A percentile compares a stretch with the other conserved stretches of the same genome.
These are phyloP conservation scores for Hypena proboscidalis DNA, from an alignment of 2,888 invertebrate species.

Conservation along the genomic window DNA sequence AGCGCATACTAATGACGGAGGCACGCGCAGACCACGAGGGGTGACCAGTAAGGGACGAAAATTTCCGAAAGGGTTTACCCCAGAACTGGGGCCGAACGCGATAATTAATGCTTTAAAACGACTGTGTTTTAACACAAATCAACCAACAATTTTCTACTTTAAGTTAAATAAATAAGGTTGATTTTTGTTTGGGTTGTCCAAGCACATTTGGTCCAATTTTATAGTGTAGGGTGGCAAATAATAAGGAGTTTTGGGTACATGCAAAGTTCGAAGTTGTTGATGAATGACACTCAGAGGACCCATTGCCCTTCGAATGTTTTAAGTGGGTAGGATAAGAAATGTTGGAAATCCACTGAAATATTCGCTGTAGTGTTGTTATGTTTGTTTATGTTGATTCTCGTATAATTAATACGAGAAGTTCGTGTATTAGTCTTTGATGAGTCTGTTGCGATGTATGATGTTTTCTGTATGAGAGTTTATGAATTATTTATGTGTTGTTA, in stretches of 20 bases:
- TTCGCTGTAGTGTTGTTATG: constrained; percentile 51
- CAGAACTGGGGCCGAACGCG: constrained; percentile 74
- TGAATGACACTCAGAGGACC: constrained; percentile 84
- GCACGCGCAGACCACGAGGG: constrained; percentile 69
- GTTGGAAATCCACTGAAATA: constrained; percentile 82
- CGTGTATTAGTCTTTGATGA: constrained; percentile 42
- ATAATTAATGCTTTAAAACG: constrained; percentile 82
- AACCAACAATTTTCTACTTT: constrained; percentile 45
- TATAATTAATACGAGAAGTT: constrained; percentile 70
- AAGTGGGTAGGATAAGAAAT: constrained; percentile 84
- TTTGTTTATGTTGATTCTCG: constrained; percentile 52
- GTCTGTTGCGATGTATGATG: constrained; percentile 38
- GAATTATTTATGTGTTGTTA: constrained; percentile 10
- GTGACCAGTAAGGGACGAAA: constrained; percentile 82
- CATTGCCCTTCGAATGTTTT: constrained; percentile 84
- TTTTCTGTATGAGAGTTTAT: constrained; percentile 3
- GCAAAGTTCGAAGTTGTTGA: constrained; percentile 82
- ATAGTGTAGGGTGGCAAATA: constrained; percentile 81
- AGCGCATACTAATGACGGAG: constrained; percentile 76
- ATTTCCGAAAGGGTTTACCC: constrained; percentile 82
- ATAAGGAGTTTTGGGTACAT: constrained; percentile 78
- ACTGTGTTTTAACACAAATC: constrained; percentile 58
- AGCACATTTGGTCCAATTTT: constrained; percentile 79
- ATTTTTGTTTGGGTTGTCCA: constrained; percentile 28
- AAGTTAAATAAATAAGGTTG: constrained; percentile 33